phyloP scores from a whole-genome alignment of 2,113 vertebrate genomes.

The Salvelinus fontinalis region DNA sequence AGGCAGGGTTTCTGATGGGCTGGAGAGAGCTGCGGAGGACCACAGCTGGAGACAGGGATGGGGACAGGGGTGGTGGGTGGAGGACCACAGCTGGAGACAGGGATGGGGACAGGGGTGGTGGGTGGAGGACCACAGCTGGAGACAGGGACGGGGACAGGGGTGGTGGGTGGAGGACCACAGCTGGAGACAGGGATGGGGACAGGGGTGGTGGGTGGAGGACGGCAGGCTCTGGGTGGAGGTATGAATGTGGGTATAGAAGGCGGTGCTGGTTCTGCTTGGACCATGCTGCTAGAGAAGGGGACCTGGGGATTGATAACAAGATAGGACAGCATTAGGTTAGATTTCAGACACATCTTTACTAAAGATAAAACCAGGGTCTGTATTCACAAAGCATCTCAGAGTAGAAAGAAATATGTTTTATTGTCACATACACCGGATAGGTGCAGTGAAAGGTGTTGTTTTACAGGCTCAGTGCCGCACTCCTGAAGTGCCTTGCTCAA shows the following conservation, averaged over 20 bases:
- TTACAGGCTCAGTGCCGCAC: too few relatives aligned
- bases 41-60: constrained; percentile 3
- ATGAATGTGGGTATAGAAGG: constrained; percentile 66
- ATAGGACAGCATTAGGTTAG: not conserved
- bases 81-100: constrained; percentile 11
- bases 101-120: constrained; percentile 34
- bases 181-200: constrained; percentile 23
- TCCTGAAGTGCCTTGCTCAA: too few relatives aligned
- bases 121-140: constrained; percentile 30
- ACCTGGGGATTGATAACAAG: constrained; percentile 54
- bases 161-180: constrained; percentile 33
- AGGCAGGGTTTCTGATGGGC: constrained; percentile 75
- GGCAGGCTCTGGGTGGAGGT: constrained; percentile 59
- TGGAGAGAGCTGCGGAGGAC: constrained; percentile 36
- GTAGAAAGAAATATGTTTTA: too few relatives aligned
- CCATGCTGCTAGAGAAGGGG: constrained; percentile 82
- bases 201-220: constrained; percentile 36
- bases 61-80: constrained; percentile 37
- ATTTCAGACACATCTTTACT: too few relatives aligned
- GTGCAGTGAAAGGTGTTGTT: too few relatives aligned
- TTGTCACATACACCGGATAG: too few relatives aligned
- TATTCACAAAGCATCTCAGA: too few relatives aligned
- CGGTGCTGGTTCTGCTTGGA: constrained; percentile 81
- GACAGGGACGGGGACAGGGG: constrained; percentile 31
- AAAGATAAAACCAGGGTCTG: too few relatives aligned